Evolutionary conservation across 2,113 vertebrate genomes (phyloP), one percentile per base, ranked within the genome.

Genomic region (Paracyprichromis sp.): DNA sequence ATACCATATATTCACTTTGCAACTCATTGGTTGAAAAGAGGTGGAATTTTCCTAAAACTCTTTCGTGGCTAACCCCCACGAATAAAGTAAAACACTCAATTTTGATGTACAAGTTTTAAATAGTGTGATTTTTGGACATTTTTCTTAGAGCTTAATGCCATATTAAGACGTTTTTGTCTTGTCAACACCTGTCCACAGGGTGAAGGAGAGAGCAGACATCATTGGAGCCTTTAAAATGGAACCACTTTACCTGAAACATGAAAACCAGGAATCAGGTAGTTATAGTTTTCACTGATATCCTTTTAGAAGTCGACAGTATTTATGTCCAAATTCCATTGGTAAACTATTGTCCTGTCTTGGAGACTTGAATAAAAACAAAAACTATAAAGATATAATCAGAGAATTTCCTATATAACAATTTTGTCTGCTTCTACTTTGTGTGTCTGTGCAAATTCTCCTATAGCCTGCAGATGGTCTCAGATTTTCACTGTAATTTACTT

Each of bases 151-250:
- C 38, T 9, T 31, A 80, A 43, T 45, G 40, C 31, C 59, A 4
- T 19, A 50, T 5, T 57, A n/a, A 78, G 45, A 52, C 0, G 0
- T 34, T 38, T 43, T 59, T 36, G 59, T 66, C 14, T 43, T 88
- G 34, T 71, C 34, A 56, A 84, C 36, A 56, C 57, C 21, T 88
- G 8, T 92, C 40, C 85, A 73, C 93, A 99, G 99, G 99, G 98
- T 99, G 92, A 99, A 97, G 92, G 97, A 96, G 47, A 97, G 97
- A 93, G 34, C 92, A 2, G 98, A 98, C 91, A 90, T 99, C 80
- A 98, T 96, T 4, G 96, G 97, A 81, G 98, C 99, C 86, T 99
- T 99, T 93, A 99, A 98, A 87, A 88, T 99, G 88, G 98, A 99
- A 29, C 98, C 99, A 1, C 87, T 98, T 40, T 99, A 99, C 88